Percentiles rank a stretch among this genome's conserved stretches.
Evolutionary conservation across 1,140 invertebrate genomes (phyloP).

Genomic region (Euwallacea similis): DNA sequence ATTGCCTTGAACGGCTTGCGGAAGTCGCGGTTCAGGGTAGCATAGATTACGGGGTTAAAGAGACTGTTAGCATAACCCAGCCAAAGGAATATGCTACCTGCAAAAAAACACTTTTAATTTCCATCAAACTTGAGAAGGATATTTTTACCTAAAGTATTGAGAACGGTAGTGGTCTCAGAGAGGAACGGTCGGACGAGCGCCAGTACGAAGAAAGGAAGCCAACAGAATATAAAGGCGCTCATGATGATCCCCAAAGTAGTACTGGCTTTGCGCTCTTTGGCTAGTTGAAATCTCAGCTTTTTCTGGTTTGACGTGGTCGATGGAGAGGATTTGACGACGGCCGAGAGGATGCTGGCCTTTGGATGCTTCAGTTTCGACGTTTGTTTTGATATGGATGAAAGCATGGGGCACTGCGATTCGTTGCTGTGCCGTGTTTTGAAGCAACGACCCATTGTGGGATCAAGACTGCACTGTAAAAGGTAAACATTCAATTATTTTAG

Average conservation of each 20-base stretch:
- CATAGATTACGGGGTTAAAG: conserved; percentile 92
- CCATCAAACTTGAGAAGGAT: neutral
- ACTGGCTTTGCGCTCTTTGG: conserved; percentile 91
- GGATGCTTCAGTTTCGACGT: conserved; percentile 53
- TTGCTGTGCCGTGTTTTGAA: conserved; percentile 68
- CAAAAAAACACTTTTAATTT: conserved; percentile 10
- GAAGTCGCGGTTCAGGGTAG: conserved; percentile 89
- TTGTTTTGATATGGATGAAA: conserved; percentile 51
- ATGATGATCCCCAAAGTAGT: conserved; percentile 97
- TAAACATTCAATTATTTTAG: too few species aligned
- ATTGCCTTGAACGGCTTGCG: conserved; percentile 91
- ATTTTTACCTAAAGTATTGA: conserved; percentile 61
- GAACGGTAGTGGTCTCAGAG: conserved; percentile 59
- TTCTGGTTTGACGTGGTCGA: conserved; percentile 63
- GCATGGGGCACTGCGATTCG: conserved; percentile 74
- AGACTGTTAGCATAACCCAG: conserved; percentile 92
- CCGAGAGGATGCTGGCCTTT: conserved; percentile 34
- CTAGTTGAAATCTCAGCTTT: conserved; percentile 77
- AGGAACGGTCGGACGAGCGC: conserved; percentile 85
- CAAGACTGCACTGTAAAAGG: conserved; percentile 67
- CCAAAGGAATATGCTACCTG: conserved; percentile 75
- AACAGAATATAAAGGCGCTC: conserved; percentile 95
- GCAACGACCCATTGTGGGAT: conserved; percentile 61
- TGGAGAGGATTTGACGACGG: conserved; percentile 54
- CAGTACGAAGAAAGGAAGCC: conserved; percentile 95